Base-by-base conservation (phyloP, 2,888 invertebrate species). In the Cacoxenus indagator region DNA sequence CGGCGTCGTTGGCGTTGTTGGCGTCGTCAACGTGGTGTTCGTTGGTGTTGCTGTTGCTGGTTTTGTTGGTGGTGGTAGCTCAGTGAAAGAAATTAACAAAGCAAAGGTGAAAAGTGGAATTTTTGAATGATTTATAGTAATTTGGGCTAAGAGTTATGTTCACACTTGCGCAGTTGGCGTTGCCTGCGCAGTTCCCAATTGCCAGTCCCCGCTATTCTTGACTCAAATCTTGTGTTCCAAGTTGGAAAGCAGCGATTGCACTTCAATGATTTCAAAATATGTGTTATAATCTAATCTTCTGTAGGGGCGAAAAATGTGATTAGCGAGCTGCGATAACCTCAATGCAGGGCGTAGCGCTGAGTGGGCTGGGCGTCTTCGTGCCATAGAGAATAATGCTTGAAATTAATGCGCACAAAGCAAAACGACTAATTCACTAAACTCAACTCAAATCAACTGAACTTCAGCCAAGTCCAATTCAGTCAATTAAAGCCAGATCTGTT, bases 121-220 rank as follows among this genome's bases (percentile, higher is more conserved):
- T 78, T 77, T 70, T 76, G 73, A 76, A 84, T 83, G 84, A 83
- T 83, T 84, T 83, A 83, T 84, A 73, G 78, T 81, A 83, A 82
- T 79, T 84, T 77, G 72, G 72, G 70, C 75, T 82, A 84, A 83
- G 84, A 82, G 83, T 81, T 83, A 84, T 82, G 84, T 84, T 82
- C 84, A 82, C 82, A 82, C 82, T 79, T 62, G 14, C 29, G n/a
- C 51, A 64, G 65, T 24, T 37, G 24, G 71, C 26, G 55, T 17
- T 48, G 43, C 8, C 43, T 37, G 8, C 1, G 37, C 9, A 14
- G n/a, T n/a, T n/a, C n/a, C n/a, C n/a, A n/a, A n/a, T n/a, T n/a
- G n/a, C n/a, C n/a, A n/a, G n/a, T n/a, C n/a, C n/a, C n/a, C n/a
- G n/a, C n/a, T n/a, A n/a, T n/a, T n/a, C n/a, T n/a, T n/a, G n/a